Percentiles rank a stretch among this genome's conserved stretches.
phyloP scores from a whole-genome alignment of 2,797 vertebrate genomes.

The Cyclura pinguis region DNA sequence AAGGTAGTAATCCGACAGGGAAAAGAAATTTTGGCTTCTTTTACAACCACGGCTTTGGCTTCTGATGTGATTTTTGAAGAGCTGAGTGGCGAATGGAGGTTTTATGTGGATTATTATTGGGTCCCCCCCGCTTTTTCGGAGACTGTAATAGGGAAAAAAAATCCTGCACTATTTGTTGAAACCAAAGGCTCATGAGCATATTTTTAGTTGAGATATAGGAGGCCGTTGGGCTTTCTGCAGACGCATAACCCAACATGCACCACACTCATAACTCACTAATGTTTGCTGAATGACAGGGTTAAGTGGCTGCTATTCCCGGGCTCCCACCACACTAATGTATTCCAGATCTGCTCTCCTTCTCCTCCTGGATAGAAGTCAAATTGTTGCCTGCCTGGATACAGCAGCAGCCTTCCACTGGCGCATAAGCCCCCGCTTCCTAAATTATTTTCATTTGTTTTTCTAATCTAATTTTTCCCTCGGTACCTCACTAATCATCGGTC shows the following conservation, averaged over 20 bases:
- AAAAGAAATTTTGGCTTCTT: slow-evolving; percentile 72
- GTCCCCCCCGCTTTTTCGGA: background rate
- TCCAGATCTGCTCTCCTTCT: slow-evolving; percentile 65
- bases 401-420: slow-evolving; percentile 58
- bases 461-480: slow-evolving; percentile 72
- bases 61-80: slow-evolving; percentile 61
- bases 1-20: slow-evolving; percentile 74
- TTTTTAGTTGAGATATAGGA: slow-evolving; percentile 37
- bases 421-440: slow-evolving; percentile 58
- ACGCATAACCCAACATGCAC: slow-evolving; percentile 59
- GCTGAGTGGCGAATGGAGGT: slow-evolving; percentile 64
- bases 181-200: slow-evolving; percentile 52
- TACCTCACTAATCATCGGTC: slow-evolving; percentile 64
- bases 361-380: slow-evolving; percentile 71
- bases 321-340: slow-evolving; percentile 73
- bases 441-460: slow-evolving; percentile 70
- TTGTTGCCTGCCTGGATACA: slow-evolving; percentile 58
- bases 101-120: slow-evolving; percentile 62
- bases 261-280: slow-evolving; percentile 74
- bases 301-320: slow-evolving; percentile 76
- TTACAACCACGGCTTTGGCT: slow-evolving; percentile 62
- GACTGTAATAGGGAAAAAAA: slow-evolving; percentile 17
- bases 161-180: slow-evolving; percentile 66
- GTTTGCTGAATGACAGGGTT: slow-evolving; percentile 77
- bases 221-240: slow-evolving; percentile 58